phyloP scores from a whole-genome alignment of 2,797 vertebrate species.

The Lepilemur ruficaudatus region DNA sequence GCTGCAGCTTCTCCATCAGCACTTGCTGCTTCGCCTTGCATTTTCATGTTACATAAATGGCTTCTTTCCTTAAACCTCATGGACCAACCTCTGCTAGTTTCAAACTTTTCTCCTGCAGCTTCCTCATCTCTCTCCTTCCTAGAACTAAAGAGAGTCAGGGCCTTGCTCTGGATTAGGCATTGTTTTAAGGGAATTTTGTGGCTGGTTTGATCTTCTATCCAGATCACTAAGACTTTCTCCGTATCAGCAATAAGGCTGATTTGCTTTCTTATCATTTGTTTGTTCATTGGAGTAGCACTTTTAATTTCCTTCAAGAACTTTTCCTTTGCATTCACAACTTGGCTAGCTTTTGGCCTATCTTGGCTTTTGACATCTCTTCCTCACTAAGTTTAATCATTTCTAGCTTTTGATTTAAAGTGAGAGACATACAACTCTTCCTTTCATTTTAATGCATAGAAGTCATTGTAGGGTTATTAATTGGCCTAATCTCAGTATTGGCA shows the following conservation, averaged over 20 bases:
- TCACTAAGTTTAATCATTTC: background rate
- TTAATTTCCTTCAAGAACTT: background rate
- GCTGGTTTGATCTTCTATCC: background rate
- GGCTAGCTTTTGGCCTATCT: background rate
- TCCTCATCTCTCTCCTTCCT: background rate
- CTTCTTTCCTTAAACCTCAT: background rate
- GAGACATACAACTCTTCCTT: background rate
- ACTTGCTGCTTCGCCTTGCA: background rate
- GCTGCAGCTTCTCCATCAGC: background rate
- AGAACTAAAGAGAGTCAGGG: background rate
- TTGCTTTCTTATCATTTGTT: background rate
- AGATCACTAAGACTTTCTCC: background rate
- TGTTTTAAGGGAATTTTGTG: background rate
- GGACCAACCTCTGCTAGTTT: background rate
- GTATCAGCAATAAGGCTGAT: background rate
- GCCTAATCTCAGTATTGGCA: background rate
- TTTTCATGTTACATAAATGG: background rate
- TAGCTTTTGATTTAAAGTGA: background rate
- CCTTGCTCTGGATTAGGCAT: background rate
- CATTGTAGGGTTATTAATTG: background rate
- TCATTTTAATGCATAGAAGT: background rate
- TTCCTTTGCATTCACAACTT: background rate
- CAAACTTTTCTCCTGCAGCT: background rate
- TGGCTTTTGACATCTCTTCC: background rate
- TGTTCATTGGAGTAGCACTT: background rate